Conservation (phyloP, 2,888 invertebrate species). For the Metalampra italica region DNA sequence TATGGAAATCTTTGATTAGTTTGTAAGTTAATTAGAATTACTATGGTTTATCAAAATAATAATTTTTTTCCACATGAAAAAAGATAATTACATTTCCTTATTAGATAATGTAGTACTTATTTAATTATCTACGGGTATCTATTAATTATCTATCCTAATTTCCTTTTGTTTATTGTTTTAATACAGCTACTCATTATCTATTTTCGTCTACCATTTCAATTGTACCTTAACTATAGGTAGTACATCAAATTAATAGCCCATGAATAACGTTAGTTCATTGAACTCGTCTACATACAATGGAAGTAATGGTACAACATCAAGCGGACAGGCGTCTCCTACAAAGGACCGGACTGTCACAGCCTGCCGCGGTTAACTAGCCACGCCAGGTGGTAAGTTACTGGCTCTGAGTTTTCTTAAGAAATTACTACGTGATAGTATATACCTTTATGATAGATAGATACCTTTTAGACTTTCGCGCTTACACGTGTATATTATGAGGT, state of each 20-base stretch:
- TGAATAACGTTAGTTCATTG: slow-evolving; percentile 34
- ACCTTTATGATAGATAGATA: too few relatives aligned
- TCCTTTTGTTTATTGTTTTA: too few relatives aligned
- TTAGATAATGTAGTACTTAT: too few relatives aligned
- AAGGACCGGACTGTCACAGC: slow-evolving; percentile 47
- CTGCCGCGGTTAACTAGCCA: slow-evolving; percentile 32
- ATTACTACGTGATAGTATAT: background rate
- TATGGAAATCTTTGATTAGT: too few relatives aligned
- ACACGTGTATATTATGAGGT: too few relatives aligned
- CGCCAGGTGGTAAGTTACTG: slow-evolving; percentile 32
- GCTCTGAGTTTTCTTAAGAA: background rate
- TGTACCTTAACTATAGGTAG: background rate
- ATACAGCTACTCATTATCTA: background rate
- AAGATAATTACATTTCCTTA: too few relatives aligned
- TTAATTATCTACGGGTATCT: too few relatives aligned
- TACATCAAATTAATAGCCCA: slow-evolving; percentile 25
- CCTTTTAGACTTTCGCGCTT: too few relatives aligned
- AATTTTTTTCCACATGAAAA: too few relatives aligned
- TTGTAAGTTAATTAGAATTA: too few relatives aligned
- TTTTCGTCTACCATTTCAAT: background rate
- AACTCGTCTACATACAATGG: slow-evolving; percentile 46
- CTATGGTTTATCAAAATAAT: too few relatives aligned
- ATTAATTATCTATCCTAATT: too few relatives aligned
- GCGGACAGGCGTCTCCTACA: slow-evolving; percentile 44
- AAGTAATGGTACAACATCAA: slow-evolving; percentile 41